Conservation (phyloP, 2,113 vertebrate genomes). For the Actenoides hombroni region DNA sequence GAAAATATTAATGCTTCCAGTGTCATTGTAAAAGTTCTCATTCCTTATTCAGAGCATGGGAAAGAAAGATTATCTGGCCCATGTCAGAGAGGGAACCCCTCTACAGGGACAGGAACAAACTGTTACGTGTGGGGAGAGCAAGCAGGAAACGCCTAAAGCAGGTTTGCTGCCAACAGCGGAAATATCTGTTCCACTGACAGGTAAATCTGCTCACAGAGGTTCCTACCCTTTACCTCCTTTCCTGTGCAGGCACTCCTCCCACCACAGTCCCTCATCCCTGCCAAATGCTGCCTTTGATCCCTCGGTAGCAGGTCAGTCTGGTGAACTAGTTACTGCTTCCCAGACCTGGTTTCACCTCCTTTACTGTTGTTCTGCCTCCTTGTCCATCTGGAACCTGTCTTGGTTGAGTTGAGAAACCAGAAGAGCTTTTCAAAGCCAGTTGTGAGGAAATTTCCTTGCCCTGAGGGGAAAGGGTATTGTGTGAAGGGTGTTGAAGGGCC, state of each 20-base stretch:
- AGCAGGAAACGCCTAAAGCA: background rate
- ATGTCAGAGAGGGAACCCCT: background rate
- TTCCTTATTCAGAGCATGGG: background rate
- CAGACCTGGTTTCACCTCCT: background rate
- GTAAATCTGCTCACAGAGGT: background rate
- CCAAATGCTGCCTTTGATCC: background rate
- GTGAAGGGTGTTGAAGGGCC: background rate
- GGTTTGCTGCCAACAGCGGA: background rate
- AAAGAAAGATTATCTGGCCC: background rate
- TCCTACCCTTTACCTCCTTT: background rate
- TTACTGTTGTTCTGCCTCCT: background rate
- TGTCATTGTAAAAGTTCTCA: background rate
- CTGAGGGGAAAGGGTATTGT: background rate
- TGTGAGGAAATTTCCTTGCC: background rate
- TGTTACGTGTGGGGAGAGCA: background rate
- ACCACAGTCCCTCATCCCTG: background rate
- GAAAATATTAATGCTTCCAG: background rate
- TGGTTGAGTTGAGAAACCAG: background rate
- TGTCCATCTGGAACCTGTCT: background rate
- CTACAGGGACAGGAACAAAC: background rate
- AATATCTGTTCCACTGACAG: background rate
- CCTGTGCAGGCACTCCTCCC: background rate
- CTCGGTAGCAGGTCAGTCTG: background rate
- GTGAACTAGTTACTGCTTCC: background rate
- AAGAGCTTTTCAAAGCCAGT: background rate